Conservation (phyloP, 2,888 invertebrate species). For the Eilema sororculum region DNA sequence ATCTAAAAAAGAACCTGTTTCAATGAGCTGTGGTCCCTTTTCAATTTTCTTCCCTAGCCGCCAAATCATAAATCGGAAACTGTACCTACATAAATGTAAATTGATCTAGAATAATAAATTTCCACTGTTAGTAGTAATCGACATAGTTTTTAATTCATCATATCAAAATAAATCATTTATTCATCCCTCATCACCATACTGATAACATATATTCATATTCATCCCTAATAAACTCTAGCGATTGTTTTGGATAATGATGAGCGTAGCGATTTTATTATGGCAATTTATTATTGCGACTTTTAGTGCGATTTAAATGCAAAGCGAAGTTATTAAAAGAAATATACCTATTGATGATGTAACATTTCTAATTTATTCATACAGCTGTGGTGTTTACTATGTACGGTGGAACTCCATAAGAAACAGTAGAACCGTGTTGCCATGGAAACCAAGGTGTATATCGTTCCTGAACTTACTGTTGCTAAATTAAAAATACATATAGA, state of each 20-base stretch:
- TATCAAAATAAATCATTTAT: background rate
- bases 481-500: background rate
- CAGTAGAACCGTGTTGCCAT: slow-evolving; percentile 65
- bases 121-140: background rate
- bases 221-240: slow-evolving; percentile 24
- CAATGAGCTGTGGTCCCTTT: background rate
- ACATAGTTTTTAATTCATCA: background rate
- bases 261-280: slow-evolving; percentile 34
- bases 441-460: slow-evolving; percentile 73
- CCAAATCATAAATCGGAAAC: background rate
- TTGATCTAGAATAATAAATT: background rate
- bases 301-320: slow-evolving; percentile 36
- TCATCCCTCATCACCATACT: background rate
- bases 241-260: slow-evolving; percentile 26
- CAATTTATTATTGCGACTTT: slow-evolving; percentile 11
- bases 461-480: slow-evolving; percentile 53
- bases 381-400: slow-evolving; percentile 59
- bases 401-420: slow-evolving; percentile 67
- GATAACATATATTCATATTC: background rate
- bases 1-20: background rate
- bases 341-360: slow-evolving; percentile 30
- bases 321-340: slow-evolving; percentile 38
- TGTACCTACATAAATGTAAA: background rate
- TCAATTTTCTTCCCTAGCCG: background rate
- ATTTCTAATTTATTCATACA: slow-evolving; percentile 69